These are phyloP conservation scores for Reticulitermes lucifugus DNA, from an alignment of 2,888 invertebrate species.

Conservation along the genomic window DNA sequence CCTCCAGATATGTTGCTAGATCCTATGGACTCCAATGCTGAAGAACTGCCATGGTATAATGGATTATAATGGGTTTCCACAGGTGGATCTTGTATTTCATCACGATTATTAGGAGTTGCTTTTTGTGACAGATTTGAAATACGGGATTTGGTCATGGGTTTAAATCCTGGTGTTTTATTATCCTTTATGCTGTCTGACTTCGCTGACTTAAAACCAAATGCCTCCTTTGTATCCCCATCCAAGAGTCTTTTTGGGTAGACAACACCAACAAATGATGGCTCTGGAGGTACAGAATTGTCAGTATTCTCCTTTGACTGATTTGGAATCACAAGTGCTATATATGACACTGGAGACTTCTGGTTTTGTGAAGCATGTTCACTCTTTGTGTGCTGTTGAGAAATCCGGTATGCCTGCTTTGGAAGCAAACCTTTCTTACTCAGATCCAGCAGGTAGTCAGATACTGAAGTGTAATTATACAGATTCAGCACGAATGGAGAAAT, in stretches of 20 bases:
- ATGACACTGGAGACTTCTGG: background rate
- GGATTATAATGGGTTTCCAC: background rate
- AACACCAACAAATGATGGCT: conserved; percentile 10
- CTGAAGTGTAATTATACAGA: conserved; percentile 3
- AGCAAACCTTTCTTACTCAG: conserved; percentile 1
- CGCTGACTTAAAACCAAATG: background rate
- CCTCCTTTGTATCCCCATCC: background rate
- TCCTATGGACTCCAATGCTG: no score
- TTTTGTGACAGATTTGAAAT: background rate
- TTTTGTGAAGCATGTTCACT: background rate
- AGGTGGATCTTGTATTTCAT: background rate
- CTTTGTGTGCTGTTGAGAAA: background rate
- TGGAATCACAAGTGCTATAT: background rate
- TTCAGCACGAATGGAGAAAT: background rate
- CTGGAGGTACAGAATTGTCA: background rate
- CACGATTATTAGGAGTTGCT: background rate
- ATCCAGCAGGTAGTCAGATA: conserved; percentile 25
- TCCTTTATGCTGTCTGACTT: background rate
- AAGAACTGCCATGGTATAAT: background rate
- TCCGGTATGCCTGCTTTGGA: background rate
- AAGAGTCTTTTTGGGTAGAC: background rate
- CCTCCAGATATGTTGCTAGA: no score
- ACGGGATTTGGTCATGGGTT: background rate
- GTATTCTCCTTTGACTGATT: background rate
- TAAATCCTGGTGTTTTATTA: background rate